These are phyloP conservation scores for Eugnorisma glareosa DNA, from an alignment of 2,888 invertebrate genomes.

Conservation along the genomic window DNA sequence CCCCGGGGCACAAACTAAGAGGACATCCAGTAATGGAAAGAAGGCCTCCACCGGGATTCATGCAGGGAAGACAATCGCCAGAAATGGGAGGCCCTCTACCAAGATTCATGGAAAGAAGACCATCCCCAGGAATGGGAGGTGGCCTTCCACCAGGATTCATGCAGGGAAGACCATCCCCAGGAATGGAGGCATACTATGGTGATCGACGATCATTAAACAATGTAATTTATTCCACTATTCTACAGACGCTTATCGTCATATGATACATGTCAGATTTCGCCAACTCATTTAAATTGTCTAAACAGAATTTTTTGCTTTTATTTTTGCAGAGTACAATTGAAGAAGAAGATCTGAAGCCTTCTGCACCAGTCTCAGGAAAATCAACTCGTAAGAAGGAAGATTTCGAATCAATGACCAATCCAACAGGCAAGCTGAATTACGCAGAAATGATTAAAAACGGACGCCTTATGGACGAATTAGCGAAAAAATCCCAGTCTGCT, in stretches of 20 bases:
- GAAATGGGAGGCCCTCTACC: not conserved
- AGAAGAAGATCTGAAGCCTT: not conserved
- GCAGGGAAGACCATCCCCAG: not conserved
- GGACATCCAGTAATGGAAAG: not conserved
- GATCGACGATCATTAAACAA: not conserved
- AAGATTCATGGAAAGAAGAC: too few relatives aligned
- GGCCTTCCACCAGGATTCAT: not conserved
- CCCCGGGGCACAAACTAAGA: not conserved
- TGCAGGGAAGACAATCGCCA: not conserved
- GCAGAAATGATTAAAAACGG: not conserved
- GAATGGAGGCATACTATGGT: not conserved
- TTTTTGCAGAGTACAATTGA: slow-evolving; percentile 12
- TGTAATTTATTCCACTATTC: not conserved
- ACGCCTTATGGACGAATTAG: not conserved
- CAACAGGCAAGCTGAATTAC: not conserved
- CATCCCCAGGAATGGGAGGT: too few relatives aligned
- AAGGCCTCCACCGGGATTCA: not conserved
- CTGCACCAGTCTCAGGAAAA: not conserved
- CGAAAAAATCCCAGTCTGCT: not conserved
- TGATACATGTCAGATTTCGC: not conserved
- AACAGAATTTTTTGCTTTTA: not conserved
- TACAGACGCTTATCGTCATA: not conserved
- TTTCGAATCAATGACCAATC: not conserved
- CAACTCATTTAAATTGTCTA: not conserved
- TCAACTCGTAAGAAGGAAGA: slow-evolving; percentile 3